Percentiles rank a stretch among this genome's conserved stretches.
These are phyloP conservation scores for Epinephelus lanceolatus DNA, from an alignment of 2,113 vertebrate species.

Conservation along the genomic window DNA sequence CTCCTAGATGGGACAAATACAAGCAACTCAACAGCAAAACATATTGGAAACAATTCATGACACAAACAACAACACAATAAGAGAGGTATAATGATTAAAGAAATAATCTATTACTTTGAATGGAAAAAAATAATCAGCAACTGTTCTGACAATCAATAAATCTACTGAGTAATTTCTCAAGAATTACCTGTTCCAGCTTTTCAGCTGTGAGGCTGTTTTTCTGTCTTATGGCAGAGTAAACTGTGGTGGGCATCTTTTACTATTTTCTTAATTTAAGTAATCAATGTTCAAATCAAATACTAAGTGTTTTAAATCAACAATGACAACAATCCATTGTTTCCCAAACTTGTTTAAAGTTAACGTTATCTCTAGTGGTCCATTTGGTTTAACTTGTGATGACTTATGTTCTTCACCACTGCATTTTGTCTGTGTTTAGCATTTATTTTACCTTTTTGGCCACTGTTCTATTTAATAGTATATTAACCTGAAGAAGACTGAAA, in stretches of 20 bases:
- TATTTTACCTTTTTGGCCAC: neutral
- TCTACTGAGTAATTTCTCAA: neutral
- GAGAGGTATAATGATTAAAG: neutral
- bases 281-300: neutral
- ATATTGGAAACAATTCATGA: neutral
- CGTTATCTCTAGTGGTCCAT: neutral
- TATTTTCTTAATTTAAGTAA: neutral
- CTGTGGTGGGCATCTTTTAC: neutral
- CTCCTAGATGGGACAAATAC: neutral
- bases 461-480: too few relatives aligned
- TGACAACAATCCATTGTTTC: neutral
- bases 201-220: neutral
- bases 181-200: too few relatives aligned
- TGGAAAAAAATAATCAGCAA: neutral
- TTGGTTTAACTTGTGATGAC: neutral
- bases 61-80: neutral
- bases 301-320: too few relatives aligned
- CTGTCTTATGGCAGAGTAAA: neutral
- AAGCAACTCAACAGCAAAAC: neutral
- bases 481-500: neutral
- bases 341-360: neutral
- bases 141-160: neutral
- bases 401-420: neutral
- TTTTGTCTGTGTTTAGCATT: neutral
- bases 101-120: neutral